Evolutionary conservation across 2,888 invertebrate genomes (phyloP), one percentile per base, ranked within the genome.

Genomic region (Euzophera pinguis): DNA sequence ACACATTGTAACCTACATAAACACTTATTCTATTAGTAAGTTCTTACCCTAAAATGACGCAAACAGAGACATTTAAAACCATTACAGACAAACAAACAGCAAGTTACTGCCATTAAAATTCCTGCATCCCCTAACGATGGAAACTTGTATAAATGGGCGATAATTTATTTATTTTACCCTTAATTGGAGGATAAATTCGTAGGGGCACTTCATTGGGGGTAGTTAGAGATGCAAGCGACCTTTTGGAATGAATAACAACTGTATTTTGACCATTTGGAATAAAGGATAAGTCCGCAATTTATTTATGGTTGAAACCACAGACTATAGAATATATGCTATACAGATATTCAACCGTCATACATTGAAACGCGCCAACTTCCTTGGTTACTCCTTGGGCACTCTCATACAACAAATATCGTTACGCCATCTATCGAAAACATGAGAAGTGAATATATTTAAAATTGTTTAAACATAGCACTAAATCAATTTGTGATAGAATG

Each of bases 91-190:
- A 32, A 45, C 62, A 62, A 62, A 56, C 54, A 50, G 54, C 54
- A 56, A 57, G 53, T 48, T 61, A 45, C 60, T 60, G 60, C 65
- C 62, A 62, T 58, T 56, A 54, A 53, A 56, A 60, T 60, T 56
- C 59, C 57, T 1, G n/a, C 42, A 38, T 27, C 47, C 48, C 54
- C 52, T 42, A 32, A 29, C 41, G 29, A 41, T 13, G 43, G 10
- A 53, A 39, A 32, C n/a, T 45, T 32, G 45, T 13, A 45, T 55
- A 55, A 59, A 59, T 54, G 57, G 50, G 52, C 53, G 57, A 61
- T 65, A 65, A 67, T 69, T 67, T 65, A 69, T 70, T 64, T 61
- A 60, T 63, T 55, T 61, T 32, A 52, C 22, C 13, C 41, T 29
- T 12, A 47, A 45, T 45, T 45, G 45, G 32, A 32, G 52, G 54